Evolutionary conservation across 2,113 vertebrate species (phyloP).

Genomic region (Nyctereutes procyonoides): DNA sequence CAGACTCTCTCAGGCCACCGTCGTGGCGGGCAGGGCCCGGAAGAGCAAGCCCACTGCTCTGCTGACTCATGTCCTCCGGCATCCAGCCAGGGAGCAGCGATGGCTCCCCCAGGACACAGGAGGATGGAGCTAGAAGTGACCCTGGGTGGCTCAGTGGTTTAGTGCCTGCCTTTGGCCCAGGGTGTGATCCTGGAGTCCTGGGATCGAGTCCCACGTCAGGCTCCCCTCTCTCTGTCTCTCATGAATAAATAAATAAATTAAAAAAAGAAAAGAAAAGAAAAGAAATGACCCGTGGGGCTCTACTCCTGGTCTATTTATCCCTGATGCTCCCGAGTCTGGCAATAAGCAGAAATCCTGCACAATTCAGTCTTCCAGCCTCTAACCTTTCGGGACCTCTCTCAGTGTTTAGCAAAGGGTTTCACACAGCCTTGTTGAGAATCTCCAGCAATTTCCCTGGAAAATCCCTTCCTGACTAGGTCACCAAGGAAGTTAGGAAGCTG

Average conservation of each 20-base stretch:
- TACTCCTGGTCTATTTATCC: background rate
- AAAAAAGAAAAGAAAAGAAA: too few relatives aligned
- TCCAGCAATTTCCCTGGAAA: background rate
- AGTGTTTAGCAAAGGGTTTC: slow-evolving; percentile 1
- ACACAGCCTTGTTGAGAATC: background rate
- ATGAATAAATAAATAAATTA: too few relatives aligned
- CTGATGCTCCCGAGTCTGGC: background rate
- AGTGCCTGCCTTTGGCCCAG: too few relatives aligned
- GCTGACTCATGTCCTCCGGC: background rate
- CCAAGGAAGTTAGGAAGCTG: background rate
- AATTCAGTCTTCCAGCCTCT: background rate
- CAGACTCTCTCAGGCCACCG: background rate
- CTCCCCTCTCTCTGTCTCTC: too few relatives aligned
- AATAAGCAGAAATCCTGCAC: background rate
- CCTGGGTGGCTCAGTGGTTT: too few relatives aligned
- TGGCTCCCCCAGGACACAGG: background rate
- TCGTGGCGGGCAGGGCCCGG: background rate
- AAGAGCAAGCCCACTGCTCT: background rate
- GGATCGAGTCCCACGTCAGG: too few relatives aligned
- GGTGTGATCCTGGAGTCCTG: too few relatives aligned
- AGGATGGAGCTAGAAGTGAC: background rate
- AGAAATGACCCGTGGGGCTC: background rate
- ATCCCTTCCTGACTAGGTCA: background rate
- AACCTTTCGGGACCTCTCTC: background rate
- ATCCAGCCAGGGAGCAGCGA: background rate